Percentiles rank a stretch among this genome's conserved stretches.
Evolutionary conservation across 2,888 invertebrate species (phyloP).

Genomic region (Agonum fuliginosum): DNA sequence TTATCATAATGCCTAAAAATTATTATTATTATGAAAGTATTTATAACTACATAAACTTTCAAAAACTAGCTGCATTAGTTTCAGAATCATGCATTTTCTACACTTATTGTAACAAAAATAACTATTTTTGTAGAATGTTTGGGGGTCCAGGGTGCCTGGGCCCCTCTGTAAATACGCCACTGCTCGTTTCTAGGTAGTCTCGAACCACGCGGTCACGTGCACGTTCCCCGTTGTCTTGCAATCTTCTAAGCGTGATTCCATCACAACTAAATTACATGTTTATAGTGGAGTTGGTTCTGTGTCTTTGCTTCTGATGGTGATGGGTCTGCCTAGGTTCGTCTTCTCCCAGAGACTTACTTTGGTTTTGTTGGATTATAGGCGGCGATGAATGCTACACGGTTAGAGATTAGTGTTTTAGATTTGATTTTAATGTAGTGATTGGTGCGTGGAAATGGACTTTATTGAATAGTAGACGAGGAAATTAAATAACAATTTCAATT

Average conservation of each 20-base stretch:
- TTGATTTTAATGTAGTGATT: slow-evolving; percentile 43
- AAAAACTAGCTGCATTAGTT: no score
- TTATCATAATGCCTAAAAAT: no score
- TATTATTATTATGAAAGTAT: no score
- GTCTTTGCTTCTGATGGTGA: slow-evolving; percentile 38
- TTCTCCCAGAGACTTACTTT: slow-evolving; percentile 20
- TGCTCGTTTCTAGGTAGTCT: no score
- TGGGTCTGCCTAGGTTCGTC: not conserved
- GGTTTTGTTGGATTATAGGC: slow-evolving; percentile 22
- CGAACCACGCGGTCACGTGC: slow-evolving; percentile 46
- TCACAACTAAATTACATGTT: slow-evolving; percentile 49
- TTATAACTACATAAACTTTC: no score
- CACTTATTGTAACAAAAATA: not conserved
- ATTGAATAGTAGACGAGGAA: slow-evolving; percentile 26
- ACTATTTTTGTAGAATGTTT: no score
- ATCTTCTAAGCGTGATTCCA: slow-evolving; percentile 53
- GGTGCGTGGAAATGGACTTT: slow-evolving; percentile 33
- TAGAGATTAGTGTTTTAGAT: slow-evolving; percentile 43
- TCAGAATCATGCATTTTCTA: no score
- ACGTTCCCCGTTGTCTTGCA: slow-evolving; percentile 2
- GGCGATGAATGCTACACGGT: slow-evolving; percentile 14
- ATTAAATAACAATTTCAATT: slow-evolving; percentile 32
- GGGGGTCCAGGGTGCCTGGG: no score
- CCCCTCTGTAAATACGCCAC: not conserved
- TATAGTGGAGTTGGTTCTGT: slow-evolving; percentile 20